A percentile compares a stretch with the other conserved stretches of the same genome.
Conservation (phyloP, 2,113 vertebrate species). For the Ceyx melanurus region DNA sequence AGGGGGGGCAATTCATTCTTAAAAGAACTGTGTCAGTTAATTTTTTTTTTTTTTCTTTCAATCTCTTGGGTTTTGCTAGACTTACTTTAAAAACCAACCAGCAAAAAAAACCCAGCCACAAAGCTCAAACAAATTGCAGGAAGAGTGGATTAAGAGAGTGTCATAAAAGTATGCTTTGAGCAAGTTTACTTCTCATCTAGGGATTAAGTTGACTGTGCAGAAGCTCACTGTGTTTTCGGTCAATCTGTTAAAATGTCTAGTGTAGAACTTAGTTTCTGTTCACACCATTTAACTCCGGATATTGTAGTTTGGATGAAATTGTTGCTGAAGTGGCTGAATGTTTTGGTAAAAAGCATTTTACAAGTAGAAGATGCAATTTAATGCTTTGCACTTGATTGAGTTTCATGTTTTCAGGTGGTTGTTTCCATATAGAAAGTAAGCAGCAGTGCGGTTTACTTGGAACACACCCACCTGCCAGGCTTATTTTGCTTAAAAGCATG, state of each 20-base stretch:
- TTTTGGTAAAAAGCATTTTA: conserved; percentile 54
- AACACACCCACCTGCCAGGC: conserved; percentile 28
- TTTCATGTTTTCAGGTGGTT: conserved; percentile 30
- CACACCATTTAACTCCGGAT: conserved; percentile 64
- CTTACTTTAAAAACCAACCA: not conserved
- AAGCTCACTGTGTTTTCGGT: conserved; percentile 40
- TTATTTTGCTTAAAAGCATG: conserved; percentile 32
- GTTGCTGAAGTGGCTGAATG: conserved; percentile 52
- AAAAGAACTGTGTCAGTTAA: not conserved
- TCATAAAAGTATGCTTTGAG: not conserved
- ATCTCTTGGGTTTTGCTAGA: not conserved
- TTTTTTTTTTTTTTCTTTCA: not conserved
- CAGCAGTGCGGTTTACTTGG: not conserved
- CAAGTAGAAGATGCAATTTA: conserved; percentile 51
- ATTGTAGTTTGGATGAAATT: conserved; percentile 37
- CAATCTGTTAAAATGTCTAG: conserved; percentile 37
- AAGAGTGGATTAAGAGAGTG: not conserved
- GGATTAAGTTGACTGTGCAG: not conserved
- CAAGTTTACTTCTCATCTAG: not conserved
- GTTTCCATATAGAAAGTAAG: conserved; percentile 18
- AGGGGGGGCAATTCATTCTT: not conserved
- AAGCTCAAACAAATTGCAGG: not conserved
- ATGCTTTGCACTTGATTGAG: conserved; percentile 49
- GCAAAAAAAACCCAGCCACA: not conserved
- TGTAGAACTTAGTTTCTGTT: conserved; percentile 52